These are phyloP conservation scores for Rhombomys opimus DNA, from an alignment of 2,113 vertebrate genomes.

Conservation along the genomic window DNA sequence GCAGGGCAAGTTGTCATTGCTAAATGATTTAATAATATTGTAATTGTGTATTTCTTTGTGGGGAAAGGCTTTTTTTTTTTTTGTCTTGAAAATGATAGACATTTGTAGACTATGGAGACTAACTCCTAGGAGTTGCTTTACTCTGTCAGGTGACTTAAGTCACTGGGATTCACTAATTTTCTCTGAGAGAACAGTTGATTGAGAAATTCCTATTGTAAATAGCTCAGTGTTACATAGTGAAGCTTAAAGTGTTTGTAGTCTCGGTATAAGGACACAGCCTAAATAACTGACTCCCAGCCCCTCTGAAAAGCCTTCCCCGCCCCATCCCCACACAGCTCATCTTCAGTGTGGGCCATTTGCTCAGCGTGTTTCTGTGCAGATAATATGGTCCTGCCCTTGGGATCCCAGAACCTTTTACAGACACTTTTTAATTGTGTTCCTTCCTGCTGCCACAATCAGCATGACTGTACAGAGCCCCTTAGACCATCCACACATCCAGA, in stretches of 20 bases:
- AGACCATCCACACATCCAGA: slow-evolving; percentile 92
- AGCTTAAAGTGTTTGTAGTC: slow-evolving; percentile 90
- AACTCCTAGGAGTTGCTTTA: slow-evolving; percentile 99
- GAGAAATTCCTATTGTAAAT: slow-evolving; percentile 95
- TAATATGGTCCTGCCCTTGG: background rate
- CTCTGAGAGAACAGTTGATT: slow-evolving; percentile 99
- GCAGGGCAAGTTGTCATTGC: slow-evolving; percentile 87
- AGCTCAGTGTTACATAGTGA: slow-evolving; percentile 96
- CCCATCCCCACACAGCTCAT: background rate
- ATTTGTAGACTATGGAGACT: slow-evolving; percentile 99
- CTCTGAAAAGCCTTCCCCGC: background rate
- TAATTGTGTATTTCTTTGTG: slow-evolving; percentile 88
- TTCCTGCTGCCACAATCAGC: slow-evolving; percentile 94
- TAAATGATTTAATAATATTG: slow-evolving; percentile 88
- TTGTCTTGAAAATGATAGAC: slow-evolving; percentile 97
- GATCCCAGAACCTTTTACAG: slow-evolving; percentile 71
- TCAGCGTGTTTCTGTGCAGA: slow-evolving; percentile 51
- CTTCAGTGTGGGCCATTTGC: background rate
- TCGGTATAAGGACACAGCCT: slow-evolving; percentile 85
- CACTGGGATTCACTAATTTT: slow-evolving; percentile 99
- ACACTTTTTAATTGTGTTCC: slow-evolving; percentile 86
- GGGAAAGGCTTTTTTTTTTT: slow-evolving; percentile 88
- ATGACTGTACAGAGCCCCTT: slow-evolving; percentile 93
- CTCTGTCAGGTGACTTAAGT: slow-evolving; percentile 98
- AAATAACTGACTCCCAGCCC: slow-evolving; percentile 72